These are phyloP conservation scores for Prietella phreatophila DNA, from an alignment of 2,113 vertebrate species.

Conservation along the genomic window DNA sequence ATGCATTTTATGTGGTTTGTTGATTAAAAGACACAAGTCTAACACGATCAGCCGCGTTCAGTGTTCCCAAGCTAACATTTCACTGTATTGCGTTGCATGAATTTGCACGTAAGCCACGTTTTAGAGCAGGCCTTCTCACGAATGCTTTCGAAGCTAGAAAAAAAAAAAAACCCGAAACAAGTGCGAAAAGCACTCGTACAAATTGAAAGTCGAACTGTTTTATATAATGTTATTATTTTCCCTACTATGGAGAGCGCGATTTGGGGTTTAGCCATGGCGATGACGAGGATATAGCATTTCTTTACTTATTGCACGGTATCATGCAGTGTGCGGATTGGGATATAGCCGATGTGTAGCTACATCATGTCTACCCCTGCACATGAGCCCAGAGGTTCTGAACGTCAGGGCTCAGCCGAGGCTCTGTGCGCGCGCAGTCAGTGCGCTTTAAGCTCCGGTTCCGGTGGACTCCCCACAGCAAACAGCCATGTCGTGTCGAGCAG, in stretches of 20 bases:
- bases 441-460: constrained; percentile 4
- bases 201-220: neutral
- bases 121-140: neutral
- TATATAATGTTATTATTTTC: neutral
- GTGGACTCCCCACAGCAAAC: neutral
- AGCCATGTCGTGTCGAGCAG: neutral
- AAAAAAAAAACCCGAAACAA: neutral
- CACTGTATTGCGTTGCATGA: neutral
- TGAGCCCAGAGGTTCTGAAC: constrained; percentile 9
- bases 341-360: neutral
- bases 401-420: neutral
- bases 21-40: constrained; percentile 78
- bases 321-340: neutral
- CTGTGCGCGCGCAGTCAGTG: constrained; percentile 1
- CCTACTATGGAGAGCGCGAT: neutral
- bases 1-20: constrained; percentile 93
- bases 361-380: neutral
- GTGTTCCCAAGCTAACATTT: neutral
- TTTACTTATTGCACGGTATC: neutral
- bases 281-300: no score
- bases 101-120: neutral
- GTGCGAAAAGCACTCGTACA: neutral
- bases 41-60: constrained; percentile 58
- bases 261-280: neutral
- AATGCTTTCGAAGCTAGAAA: neutral